Conservation (phyloP, 2,888 invertebrate genomes). For the Epsilonema sp. region DNA sequence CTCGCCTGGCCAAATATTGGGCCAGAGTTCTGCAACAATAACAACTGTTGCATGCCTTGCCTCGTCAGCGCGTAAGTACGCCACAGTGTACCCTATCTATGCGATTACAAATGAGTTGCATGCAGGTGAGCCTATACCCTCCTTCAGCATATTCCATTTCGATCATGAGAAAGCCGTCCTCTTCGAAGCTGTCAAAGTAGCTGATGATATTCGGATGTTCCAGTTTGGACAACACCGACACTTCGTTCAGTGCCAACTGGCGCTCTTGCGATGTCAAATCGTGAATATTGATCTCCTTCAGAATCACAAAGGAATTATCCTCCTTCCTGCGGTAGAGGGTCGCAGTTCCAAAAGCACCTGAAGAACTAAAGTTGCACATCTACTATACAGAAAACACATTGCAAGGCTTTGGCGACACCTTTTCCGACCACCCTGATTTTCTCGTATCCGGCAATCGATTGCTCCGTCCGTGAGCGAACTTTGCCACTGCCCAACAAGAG, state of each 20-base stretch:
- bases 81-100: too few relatives aligned
- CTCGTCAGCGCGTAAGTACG: too few relatives aligned
- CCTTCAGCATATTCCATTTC: constrained; percentile 61
- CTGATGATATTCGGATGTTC: constrained; percentile 53
- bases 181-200: constrained; percentile 52
- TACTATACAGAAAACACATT: background rate
- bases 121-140: constrained; percentile 32
- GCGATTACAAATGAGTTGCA: background rate
- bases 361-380: constrained; percentile 7
- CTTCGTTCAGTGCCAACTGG: constrained; percentile 44
- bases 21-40: constrained; percentile 39
- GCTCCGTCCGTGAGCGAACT: constrained; percentile 26
- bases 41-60: too few relatives aligned
- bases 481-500: constrained; percentile 20
- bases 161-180: constrained; percentile 47
- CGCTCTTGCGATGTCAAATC: constrained; percentile 46
- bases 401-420: constrained; percentile 30
- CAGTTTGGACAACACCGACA: constrained; percentile 45
- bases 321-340: constrained; percentile 44
- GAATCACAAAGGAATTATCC: constrained; percentile 46
- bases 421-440: constrained; percentile 44
- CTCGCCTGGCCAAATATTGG: constrained; percentile 41
- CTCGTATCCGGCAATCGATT: constrained; percentile 36
- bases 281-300: constrained; percentile 51
- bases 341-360: constrained; percentile 50